Evolutionary conservation across 2,888 invertebrate genomes (phyloP), one percentile per base, ranked within the genome.

Genomic region (Protonemura montana): DNA sequence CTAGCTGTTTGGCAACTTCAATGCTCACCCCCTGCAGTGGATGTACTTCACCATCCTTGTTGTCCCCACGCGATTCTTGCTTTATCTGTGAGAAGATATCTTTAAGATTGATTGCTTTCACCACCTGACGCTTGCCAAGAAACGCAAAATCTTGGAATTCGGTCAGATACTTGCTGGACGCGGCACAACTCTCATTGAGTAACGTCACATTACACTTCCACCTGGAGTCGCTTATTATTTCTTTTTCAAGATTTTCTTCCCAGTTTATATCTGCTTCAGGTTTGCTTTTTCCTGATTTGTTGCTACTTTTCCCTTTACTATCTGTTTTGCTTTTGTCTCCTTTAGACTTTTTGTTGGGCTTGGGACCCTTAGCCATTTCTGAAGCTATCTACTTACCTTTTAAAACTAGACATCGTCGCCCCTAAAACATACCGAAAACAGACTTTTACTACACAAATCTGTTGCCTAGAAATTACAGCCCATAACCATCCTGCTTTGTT

Each of bases 231-330:
- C 59, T 84, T 42, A 84, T 84, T 26, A 76, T 26, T 27, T 16
- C 59, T 10, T 42, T 59, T 13, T n/a, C 25, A n/a, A 84, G 84
- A 84, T 84, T 84, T 28, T 84, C 84, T 42, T 84, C 84, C 84
- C 84, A 84, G n/a, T 78, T 10, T 59, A 21, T 21, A 59, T 59
- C 59, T 3, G 21, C 16, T 59, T 21, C 59, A 13, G 59, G 35
- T 10, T 59, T 59, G 21, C 16, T 59, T 59, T 59, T 59, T 21
- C 21, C 59, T 7, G 59, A 59, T 7, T 59, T 59, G 2, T 59
- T 59, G 21, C 59, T 59, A 13, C 59, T 21, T 13, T 59, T 59
- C 21, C 6, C 59, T 59, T 59, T 59, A 13, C 59, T 59, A 21
- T 21, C 59, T 59, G 59, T 21, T 59, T 59, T 59, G 59, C 1